phyloP scores from a whole-genome alignment of 2,888 invertebrate genomes.

The Caenorhabditis doughertyi region DNA sequence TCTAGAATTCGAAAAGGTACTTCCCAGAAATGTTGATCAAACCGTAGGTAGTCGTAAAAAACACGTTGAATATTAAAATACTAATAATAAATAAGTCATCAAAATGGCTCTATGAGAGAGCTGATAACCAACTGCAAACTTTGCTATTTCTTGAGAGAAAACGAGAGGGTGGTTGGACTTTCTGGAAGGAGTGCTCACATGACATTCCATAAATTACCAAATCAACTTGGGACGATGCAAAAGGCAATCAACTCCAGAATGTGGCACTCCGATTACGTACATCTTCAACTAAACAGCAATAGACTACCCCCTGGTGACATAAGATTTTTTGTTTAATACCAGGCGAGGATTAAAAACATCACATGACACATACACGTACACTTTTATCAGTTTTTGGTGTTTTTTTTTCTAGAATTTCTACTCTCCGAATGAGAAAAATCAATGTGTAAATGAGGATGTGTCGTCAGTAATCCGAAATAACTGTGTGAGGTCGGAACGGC shows the following conservation, averaged over 20 bases:
- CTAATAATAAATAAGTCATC: constrained; percentile 36
- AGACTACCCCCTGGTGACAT: constrained; percentile 13
- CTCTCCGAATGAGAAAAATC: constrained; percentile 6
- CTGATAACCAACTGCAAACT: constrained; percentile 51
- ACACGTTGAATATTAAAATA: constrained; percentile 45
- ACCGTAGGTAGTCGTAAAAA: constrained; percentile 30
- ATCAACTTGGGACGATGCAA: constrained; percentile 39
- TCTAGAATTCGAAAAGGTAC: neutral
- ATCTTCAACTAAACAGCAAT: constrained; percentile 31
- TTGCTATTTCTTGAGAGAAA: neutral
- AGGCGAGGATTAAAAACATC: constrained; percentile 38
- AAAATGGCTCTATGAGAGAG: constrained; percentile 28
- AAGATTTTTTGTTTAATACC: constrained; percentile 46
- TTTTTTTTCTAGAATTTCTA: neutral
- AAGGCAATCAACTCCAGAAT: constrained; percentile 36
- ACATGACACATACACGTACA: constrained; percentile 34
- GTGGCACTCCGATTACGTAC: constrained; percentile 30
- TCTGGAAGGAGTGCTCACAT: constrained; percentile 26
- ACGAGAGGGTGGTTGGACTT: constrained; percentile 17
- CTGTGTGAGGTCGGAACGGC: neutral
- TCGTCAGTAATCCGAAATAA: constrained; percentile 58
- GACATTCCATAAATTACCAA: constrained; percentile 61
- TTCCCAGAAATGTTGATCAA: constrained; percentile 39
- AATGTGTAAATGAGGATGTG: constrained; percentile 37
- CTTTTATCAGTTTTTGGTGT: constrained; percentile 6